Evolutionary conservation across 2,113 vertebrate genomes (phyloP).

Genomic region (Spea multiplicata): DNA sequence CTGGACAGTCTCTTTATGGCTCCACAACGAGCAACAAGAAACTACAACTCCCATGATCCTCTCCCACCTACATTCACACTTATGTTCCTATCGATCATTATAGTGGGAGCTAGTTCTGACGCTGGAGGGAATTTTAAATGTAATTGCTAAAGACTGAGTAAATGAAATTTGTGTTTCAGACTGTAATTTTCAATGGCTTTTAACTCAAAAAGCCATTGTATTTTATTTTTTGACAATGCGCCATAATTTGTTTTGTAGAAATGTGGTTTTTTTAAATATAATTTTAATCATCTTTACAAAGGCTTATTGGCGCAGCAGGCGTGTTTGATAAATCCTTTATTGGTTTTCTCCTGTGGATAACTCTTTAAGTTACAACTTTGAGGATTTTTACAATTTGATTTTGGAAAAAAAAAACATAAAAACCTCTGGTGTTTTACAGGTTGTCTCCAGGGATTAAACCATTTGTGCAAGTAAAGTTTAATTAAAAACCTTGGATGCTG

Average conservation of each 20-base stretch:
- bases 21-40: too few species aligned
- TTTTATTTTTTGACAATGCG: constrained; percentile 25
- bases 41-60: too few species aligned
- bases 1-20: too few species aligned
- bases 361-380: constrained; percentile 55
- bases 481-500: constrained; percentile 60
- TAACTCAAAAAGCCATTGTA: constrained; percentile 16
- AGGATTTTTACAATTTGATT: constrained; percentile 61
- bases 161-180: background rate
- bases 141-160: too few species aligned
- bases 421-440: constrained; percentile 58
- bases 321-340: constrained; percentile 56
- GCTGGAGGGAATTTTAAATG: too few species aligned
- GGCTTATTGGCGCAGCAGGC: constrained; percentile 50
- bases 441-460: constrained; percentile 59
- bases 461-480: constrained; percentile 60
- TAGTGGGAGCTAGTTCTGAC: too few species aligned
- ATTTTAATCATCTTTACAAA: constrained; percentile 42
- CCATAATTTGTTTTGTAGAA: constrained; percentile 38
- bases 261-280: constrained; percentile 23
- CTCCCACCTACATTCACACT: too few species aligned
- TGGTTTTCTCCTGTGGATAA: constrained; percentile 50
- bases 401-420: constrained; percentile 46
- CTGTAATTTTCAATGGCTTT: background rate
- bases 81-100: too few species aligned